phyloP scores from a whole-genome alignment of 2,888 invertebrate species.

The Drosophila neotestacea region DNA sequence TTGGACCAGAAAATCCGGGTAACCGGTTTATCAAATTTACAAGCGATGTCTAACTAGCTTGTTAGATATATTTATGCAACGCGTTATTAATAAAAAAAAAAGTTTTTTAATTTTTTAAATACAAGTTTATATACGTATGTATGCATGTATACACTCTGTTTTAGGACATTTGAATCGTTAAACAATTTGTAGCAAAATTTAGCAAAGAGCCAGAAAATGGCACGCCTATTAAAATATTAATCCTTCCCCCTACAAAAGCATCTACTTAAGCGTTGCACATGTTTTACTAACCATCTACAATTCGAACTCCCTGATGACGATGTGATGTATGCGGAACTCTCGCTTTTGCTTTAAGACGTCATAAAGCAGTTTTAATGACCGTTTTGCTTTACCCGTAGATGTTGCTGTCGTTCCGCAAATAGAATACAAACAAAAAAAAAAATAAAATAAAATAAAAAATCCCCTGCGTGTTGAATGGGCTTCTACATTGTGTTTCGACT shows the following conservation, averaged over 20 bases:
- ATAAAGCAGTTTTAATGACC: constrained; percentile 73
- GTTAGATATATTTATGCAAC: constrained; percentile 10
- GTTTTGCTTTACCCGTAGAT: constrained; percentile 5
- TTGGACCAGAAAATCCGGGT: constrained; percentile 20
- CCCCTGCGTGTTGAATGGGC: constrained; percentile 23
- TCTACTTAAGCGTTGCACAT: constrained; percentile 48
- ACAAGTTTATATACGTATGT: too few relatives aligned
- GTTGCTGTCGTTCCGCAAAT: constrained; percentile 53
- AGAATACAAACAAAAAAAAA: constrained; percentile 69
- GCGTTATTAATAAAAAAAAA: background rate
- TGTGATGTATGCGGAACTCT: constrained; percentile 58
- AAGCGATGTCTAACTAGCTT: constrained; percentile 11
- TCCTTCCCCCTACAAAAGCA: constrained; percentile 59
- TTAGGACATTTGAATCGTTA: constrained; percentile 43
- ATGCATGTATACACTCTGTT: background rate
- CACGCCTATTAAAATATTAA: constrained; percentile 67
- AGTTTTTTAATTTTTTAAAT: too few relatives aligned
- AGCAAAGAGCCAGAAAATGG: constrained; percentile 67
- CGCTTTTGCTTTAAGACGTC: constrained; percentile 73
- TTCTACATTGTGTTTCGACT: constrained; percentile 26
- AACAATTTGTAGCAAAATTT: constrained; percentile 76
- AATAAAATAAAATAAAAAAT: constrained; percentile 52
- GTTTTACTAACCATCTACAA: constrained; percentile 36
- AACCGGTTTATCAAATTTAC: background rate
- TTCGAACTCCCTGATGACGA: background rate